Evolutionary conservation across 2,113 vertebrate species (phyloP), one percentile per base, ranked within the genome.

Genomic region (Thinocorus orbignyianus): DNA sequence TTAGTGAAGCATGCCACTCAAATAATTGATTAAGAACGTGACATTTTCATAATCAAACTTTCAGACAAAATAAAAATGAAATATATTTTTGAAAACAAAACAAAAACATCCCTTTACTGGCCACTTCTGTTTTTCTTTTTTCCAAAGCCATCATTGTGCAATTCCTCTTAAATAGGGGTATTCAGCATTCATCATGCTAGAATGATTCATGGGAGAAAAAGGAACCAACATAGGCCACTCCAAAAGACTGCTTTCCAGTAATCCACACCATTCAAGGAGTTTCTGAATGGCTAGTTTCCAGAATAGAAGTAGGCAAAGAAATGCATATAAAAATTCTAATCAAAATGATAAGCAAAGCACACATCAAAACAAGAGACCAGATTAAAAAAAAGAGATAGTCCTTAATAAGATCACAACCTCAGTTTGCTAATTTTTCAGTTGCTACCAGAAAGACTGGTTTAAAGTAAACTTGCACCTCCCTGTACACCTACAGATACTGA

Each of bases 71-170:
- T 41, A 79, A 52, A 69, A 80, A 64, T 5, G 2, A 69, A 64
- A 33, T 8, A 9, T 6, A 23, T 33, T 54, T 78, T 61, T 61
- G 17, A 35, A 64, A 73, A 42, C 12, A 46, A 55, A 60, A n/a
- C 2, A 17, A 25, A 30, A 26, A 0, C 0, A 3, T 17, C 10
- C 2, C 35, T 57, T 76, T 62, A 4, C 19, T 57, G 26, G 26
- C 33, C 28, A 42, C 23, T 91, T 71, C 14, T 28, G 2, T 6
- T 28, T 20, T 25, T n/a, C 82, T 61, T 65, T 83, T 78, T 71
- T 9, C 41, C 17, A 3, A 66, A 79, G 15, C 3, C 62, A 15
- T 57, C 37, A 44, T 23, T 35, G 7, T 23, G 16, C 22, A 61
- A 54, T 89, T 84, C 10, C n/a, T 83, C 16, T 17, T 9, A 7